Evolutionary conservation across 1,140 invertebrate species (phyloP).

Genomic region (Choristoneura fumiferana): DNA sequence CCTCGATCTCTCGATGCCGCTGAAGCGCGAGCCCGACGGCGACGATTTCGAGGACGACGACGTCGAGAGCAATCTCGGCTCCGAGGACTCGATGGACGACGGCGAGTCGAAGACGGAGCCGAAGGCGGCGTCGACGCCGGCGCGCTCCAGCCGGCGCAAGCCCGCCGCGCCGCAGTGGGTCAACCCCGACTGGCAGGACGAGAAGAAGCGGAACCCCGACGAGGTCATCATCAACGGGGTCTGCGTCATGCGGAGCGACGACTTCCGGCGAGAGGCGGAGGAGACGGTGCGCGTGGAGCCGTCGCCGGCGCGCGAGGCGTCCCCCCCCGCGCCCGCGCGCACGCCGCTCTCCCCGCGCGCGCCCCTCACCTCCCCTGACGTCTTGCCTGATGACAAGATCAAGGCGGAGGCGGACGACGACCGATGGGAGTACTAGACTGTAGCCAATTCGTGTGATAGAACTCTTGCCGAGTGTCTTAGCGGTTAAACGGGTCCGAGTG

Average conservation of each 20-base stretch:
- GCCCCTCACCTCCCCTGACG: slow-evolving; percentile 41
- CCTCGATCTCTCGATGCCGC: slow-evolving; percentile 88
- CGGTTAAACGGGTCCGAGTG: slow-evolving; percentile 27
- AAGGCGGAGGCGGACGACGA: slow-evolving; percentile 72
- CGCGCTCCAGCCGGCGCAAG: slow-evolving; percentile 87
- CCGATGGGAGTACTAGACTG: slow-evolving; percentile 72
- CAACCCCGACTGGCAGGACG: slow-evolving; percentile 94
- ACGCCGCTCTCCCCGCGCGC: slow-evolving; percentile 35
- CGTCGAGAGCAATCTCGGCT: slow-evolving; percentile 87
- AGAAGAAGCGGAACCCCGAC: slow-evolving; percentile 80
- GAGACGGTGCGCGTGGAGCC: slow-evolving; percentile 86
- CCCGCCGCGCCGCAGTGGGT: slow-evolving; percentile 98
- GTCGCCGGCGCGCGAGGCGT: slow-evolving; percentile 80
- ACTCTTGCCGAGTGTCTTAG: slow-evolving; percentile 26
- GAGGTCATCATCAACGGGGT: slow-evolving; percentile 95
- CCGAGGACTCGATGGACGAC: slow-evolving; percentile 84
- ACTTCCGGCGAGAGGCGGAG: slow-evolving; percentile 82
- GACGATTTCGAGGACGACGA: slow-evolving; percentile 88
- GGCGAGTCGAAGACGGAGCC: slow-evolving; percentile 79
- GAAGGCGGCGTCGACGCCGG: slow-evolving; percentile 67
- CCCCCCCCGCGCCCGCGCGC: slow-evolving; percentile 61
- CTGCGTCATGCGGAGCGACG: slow-evolving; percentile 91
- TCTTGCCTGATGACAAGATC: slow-evolving; percentile 66
- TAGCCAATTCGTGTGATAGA: slow-evolving; percentile 17
- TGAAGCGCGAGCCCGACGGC: slow-evolving; percentile 86